These are phyloP conservation scores for Sorex araneus DNA, from an alignment of 2,113 vertebrate genomes.

Conservation along the genomic window DNA sequence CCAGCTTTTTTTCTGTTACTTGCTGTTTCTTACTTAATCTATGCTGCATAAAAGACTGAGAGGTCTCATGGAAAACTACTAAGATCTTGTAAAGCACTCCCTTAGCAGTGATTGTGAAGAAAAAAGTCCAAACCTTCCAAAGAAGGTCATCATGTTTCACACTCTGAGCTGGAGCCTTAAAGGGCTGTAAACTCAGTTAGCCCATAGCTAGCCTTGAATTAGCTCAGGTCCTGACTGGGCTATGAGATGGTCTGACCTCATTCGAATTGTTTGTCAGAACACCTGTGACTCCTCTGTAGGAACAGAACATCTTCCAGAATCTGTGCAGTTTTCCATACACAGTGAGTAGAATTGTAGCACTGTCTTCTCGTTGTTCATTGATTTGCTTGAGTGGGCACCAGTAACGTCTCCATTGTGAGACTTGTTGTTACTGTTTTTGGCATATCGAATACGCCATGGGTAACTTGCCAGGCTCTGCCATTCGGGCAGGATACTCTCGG, in stretches of 20 bases:
- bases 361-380: no score
- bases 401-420: no score
- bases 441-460: no score
- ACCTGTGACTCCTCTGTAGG: slow-evolving; percentile 2
- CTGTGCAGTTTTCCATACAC: slow-evolving; percentile 5
- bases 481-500: no score
- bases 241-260: background rate
- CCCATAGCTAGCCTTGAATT: background rate
- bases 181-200: background rate
- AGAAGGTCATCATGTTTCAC: background rate
- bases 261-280: slow-evolving; percentile 11
- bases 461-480: no score
- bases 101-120: slow-evolving; percentile 28
- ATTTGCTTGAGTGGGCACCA: no score
- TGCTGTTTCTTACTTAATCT: slow-evolving; percentile 22
- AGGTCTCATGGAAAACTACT: slow-evolving; percentile 43
- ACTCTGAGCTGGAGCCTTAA: background rate
- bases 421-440: no score
- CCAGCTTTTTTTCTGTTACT: background rate
- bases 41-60: background rate
- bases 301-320: background rate
- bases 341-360: no score
- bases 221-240: background rate
- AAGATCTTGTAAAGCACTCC: background rate
- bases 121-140: slow-evolving; percentile 35